phyloP scores from a whole-genome alignment of 2,113 vertebrate species.

The Dermatemys mawii region DNA sequence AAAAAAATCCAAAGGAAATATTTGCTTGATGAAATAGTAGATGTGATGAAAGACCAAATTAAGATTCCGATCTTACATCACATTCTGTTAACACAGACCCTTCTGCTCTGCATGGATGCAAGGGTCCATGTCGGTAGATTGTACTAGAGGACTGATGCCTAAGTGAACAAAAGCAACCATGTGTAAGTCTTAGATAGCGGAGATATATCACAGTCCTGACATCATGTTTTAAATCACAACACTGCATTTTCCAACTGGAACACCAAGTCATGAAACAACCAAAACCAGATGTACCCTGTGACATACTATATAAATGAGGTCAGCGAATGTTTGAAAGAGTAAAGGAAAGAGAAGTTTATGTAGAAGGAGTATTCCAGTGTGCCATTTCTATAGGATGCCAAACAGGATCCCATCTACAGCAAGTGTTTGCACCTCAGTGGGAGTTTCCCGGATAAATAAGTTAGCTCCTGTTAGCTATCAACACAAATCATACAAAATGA shows the following conservation, averaged over 20 bases:
- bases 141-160: fast-evolving
- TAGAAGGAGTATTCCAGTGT: conserved; percentile 36
- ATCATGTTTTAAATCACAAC: neutral
- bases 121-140: neutral
- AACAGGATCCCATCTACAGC: neutral
- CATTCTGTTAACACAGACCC: neutral
- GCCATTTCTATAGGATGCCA: neutral
- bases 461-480: neutral
- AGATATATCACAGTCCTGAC: conserved; percentile 40
- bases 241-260: neutral
- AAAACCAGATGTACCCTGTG: conserved; percentile 67
- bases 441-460: conserved; percentile 13
- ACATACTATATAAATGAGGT: conserved; percentile 53
- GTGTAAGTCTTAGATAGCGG: neutral
- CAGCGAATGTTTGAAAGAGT: conserved; percentile 33
- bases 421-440: neutral
- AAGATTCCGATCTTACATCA: fast-evolving
- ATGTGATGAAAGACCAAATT: neutral
- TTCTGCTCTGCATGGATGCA: fast-evolving
- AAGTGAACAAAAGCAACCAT: neutral
- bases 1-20: neutral
- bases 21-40: fast-evolving
- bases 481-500: neutral
- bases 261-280: conserved; percentile 62
- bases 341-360: conserved; percentile 42